Base-by-base conservation (phyloP, 1,140 invertebrate genomes). In the Drosophila rhopaloa region DNA sequence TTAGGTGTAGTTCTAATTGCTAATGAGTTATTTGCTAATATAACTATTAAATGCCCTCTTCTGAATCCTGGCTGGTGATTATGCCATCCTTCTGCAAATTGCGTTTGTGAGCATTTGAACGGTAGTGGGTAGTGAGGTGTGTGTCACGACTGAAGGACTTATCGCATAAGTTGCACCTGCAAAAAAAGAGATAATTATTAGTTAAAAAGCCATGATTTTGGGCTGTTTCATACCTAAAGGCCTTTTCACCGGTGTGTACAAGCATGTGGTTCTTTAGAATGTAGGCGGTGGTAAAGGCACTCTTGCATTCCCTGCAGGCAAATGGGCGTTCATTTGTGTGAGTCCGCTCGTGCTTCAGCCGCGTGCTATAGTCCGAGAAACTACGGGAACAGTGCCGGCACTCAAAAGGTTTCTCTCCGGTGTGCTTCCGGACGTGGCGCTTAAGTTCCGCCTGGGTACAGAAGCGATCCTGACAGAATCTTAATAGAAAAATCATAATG, bases 261-360 rank as follows among this genome's bases (percentile, higher is more conserved):
- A 89, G 66, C 80, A 84, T 81, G 48, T 89, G 85, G 38, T 90
- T 89, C 44, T 84, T 84, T 0, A 89, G 41, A 14, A 90, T 65
- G 47, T 81, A 81, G 3, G 74, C 91, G 78, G 93, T 93, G 9
- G 94, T 94, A 58, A 94, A 94, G 4, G 93, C 93, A 76, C 94
- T 94, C 4, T 93, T 93, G 70, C 94, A 94, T 67, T 93, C 93
- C 7, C 77, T 84, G 77, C 94, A 94, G 50, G 93, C 93, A 76
- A 93, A 94, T 0, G 94, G 94, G 13, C 94, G 77, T 65, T 94
- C 93, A 56, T 94, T 94, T 4, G 93, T 94, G 75, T 94, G 94
- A 40, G 93, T 94, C 29, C 94, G 37, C 35, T 89, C 85, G 41
- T 89, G 85, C 54, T 81, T 89, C 2, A 84, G 27, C n/a, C 85